These are phyloP conservation scores for Drosophila subpulchrella DNA, from an alignment of 1,140 invertebrate species.

Conservation along the genomic window DNA sequence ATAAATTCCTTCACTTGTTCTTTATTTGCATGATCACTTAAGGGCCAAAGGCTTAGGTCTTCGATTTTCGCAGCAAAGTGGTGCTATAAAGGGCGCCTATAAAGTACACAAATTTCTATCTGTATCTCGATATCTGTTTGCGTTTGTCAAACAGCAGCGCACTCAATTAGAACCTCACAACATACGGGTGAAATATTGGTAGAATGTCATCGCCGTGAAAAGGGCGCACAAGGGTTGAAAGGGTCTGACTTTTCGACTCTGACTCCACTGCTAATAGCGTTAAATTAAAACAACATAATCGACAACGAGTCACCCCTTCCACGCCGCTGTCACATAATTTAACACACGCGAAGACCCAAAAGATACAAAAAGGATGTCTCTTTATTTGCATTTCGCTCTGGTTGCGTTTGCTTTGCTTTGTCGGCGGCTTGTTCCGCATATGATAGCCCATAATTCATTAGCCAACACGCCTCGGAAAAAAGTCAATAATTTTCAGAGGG, in stretches of 20 bases:
- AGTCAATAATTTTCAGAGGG: conserved; percentile 43
- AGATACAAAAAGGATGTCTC: conserved; percentile 56
- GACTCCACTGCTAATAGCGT: conserved; percentile 71
- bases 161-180: conserved; percentile 72
- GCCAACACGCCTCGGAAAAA: conserved; percentile 62
- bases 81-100: conserved; percentile 49
- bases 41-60: conserved; percentile 10
- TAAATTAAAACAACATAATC: conserved; percentile 84
- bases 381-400: conserved; percentile 79
- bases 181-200: conserved; percentile 34
- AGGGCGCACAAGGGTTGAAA: conserved; percentile 43
- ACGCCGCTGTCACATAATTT: conserved; percentile 64
- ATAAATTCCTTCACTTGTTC: conserved; percentile 72
- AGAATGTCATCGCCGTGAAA: conserved; percentile 39
- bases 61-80: conserved; percentile 15
- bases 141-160: conserved; percentile 78
- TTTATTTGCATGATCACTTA: conserved; percentile 74
- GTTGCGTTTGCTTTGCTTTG: conserved; percentile 44
- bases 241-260: conserved; percentile 21
- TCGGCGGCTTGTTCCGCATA: conserved; percentile 22
- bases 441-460: conserved; percentile 66
- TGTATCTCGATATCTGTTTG: conserved; percentile 56
- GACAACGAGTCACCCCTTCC: conserved; percentile 57
- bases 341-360: conserved; percentile 39
- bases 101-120: conserved; percentile 53